Conservation (phyloP, 2,113 vertebrate species). For the Danionella cerebrum region DNA sequence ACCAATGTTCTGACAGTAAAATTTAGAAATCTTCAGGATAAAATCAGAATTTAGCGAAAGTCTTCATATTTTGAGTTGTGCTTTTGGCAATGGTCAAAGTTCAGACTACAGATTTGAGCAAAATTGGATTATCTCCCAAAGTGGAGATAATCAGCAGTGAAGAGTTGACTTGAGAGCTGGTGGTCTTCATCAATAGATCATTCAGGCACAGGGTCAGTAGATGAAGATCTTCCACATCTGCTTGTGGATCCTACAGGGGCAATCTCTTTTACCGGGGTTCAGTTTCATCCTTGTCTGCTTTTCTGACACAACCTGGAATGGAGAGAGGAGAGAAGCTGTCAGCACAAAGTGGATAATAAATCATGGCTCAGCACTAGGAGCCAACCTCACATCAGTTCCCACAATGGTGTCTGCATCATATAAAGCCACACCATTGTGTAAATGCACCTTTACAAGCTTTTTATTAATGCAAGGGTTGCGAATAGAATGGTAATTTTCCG, state of each 20-base stretch:
- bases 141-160: background rate
- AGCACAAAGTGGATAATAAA: conserved; percentile 63
- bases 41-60: no score
- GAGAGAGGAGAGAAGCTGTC: conserved; percentile 56
- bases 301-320: conserved; percentile 50
- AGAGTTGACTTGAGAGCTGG: conserved; percentile 52
- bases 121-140: conserved; percentile 32
- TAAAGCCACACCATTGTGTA: conserved; percentile 2
- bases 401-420: conserved; percentile 54
- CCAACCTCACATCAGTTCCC: conserved; percentile 46
- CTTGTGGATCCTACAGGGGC: conserved; percentile 48
- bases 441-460: background rate
- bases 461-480: background rate
- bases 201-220: conserved; percentile 51
- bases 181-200: conserved; percentile 62
- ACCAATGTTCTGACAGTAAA: no score
- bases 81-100: no score
- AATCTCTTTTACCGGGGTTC: conserved; percentile 42
- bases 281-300: conserved; percentile 50
- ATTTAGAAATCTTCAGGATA: no score
- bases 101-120: background rate
- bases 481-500: background rate
- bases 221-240: conserved; percentile 51
- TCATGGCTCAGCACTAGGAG: conserved; percentile 48
- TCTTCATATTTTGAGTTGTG: no score